Percentiles rank a stretch among this genome's conserved stretches.
phyloP scores from a whole-genome alignment of 2,797 vertebrate species.

The Siniperca scherzeri region DNA sequence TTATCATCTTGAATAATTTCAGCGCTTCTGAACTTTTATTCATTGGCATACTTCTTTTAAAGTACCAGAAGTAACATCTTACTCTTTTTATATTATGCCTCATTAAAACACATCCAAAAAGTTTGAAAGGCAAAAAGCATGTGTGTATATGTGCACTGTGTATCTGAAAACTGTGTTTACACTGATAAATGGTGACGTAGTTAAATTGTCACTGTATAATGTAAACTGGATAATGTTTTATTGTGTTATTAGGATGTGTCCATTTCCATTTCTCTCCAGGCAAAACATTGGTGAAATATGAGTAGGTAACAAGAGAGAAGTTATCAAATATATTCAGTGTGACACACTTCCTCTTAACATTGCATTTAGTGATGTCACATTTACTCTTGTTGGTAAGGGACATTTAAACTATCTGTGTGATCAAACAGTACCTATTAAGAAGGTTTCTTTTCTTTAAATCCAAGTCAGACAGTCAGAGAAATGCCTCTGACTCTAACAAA shows the following conservation, averaged over 20 bases:
- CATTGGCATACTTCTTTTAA: not conserved
- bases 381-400: not conserved
- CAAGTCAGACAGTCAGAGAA: slow-evolving; percentile 7
- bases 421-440: not conserved
- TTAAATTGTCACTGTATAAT: not conserved
- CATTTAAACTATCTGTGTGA: not conserved
- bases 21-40: not conserved
- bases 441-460: not conserved
- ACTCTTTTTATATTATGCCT: not conserved
- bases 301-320: not conserved
- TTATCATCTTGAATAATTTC: slow-evolving; percentile 19
- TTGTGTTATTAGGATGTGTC: not conserved
- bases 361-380: not conserved
- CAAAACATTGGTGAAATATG: slow-evolving; percentile 4
- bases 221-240: not conserved
- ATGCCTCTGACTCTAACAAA: not conserved
- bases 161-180: not conserved
- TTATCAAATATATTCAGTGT: slow-evolving; percentile 12
- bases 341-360: not conserved
- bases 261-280: not conserved
- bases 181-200: not conserved
- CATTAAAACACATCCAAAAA: not conserved
- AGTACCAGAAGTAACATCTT: not conserved
- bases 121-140: not conserved
- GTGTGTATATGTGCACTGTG: not conserved